Base-by-base conservation (phyloP, 2,113 vertebrate genomes). In the Choloepus hoffmanni region DNA sequence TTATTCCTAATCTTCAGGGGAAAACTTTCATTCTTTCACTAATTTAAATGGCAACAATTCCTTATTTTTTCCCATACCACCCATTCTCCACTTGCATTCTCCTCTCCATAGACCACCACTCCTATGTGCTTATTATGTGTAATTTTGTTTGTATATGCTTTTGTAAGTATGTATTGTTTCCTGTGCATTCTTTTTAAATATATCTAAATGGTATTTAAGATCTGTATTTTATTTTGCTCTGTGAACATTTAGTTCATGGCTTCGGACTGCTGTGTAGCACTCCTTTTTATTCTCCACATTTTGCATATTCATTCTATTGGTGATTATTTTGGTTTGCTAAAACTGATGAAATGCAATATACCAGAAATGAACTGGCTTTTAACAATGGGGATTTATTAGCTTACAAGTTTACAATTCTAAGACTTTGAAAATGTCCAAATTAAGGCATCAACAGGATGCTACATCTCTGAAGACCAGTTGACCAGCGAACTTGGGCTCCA, bases 161-260 rank as follows among this genome's bases (percentile, higher is more conserved):
- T 92, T 58, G 6, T 3, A 79, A 24, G 74, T 83, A 43, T 40
- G 1, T 68, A 48, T 85, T 95, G 7, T 55, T 83, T 88, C n/a
- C 33, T 81, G n/a, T 73, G 28, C 63, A 19, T 62, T 50, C 18
- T 67, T 83, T 92, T 67, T 36, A 53, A 43, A 70, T 87, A n/a
- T 53, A 88, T 60, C 24, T 85, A 84, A 89, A 55, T 62, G 1
- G 10, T 30, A 60, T 63, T 90, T 85, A 62, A 90, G 62, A 73
- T 77, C 24, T 65, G 15, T 55, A 73, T 76, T 4, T 68, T 73
- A 50, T 62, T 73, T 86, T 86, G 77, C 26, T n/a, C 40, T 78
- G 23, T 90, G 62, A 83, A 94, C 23, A 78, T 78, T 94, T 90
- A 90, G 33, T 68, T 15, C 67, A 30, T 82, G 92, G n/a, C 88